Conservation (phyloP, 2,113 vertebrate genomes). For the human (Homo sapiens) region GRCh38 chr2:152499501-152500000, state of each 20-base stretch:
- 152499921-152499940: conserved; percentile 46
- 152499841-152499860: neutral
- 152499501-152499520: neutral
- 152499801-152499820: neutral
- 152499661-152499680: neutral
- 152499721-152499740: neutral
- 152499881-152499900: conserved; percentile 43
- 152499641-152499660: neutral
- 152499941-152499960: neutral
- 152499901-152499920: neutral
- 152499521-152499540: neutral
- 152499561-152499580: neutral
- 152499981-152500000: conserved; percentile 58
- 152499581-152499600: neutral
- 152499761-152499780: neutral
- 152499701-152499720: neutral
- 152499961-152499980: conserved; percentile 17
- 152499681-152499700: neutral
- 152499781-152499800: neutral
- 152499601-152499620: neutral
- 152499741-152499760: conserved; percentile 9
- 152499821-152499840: neutral
- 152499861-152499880: neutral
- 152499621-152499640: neutral
- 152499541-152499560: neutral